Base-by-base conservation (phyloP, 2,888 invertebrate species). In the Pollenia amentaria region DNA sequence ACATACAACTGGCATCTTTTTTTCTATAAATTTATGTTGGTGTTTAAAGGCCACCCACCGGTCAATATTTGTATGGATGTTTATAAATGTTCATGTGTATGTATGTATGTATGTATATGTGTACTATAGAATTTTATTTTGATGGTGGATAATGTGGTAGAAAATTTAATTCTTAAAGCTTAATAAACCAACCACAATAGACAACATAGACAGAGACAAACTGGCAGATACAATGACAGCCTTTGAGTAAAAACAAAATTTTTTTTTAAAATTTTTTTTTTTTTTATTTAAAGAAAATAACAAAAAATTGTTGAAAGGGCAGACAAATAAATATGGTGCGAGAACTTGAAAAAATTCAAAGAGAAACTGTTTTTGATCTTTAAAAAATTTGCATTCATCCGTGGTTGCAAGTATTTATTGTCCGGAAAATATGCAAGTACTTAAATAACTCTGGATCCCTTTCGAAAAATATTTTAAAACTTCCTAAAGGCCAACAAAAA, bases 131-230 rank as follows among this genome's bases (percentile, higher is more conserved):
- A n/a, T 70, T 60, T 69, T 64, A 16, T 70, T 69, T 69, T 42
- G 40, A 18, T 53, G 55, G 21, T 55, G 78, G 53, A 82, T 87
- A 80, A 87, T 84, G 72, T 78, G 72, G 75, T 76, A 62, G 83
- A 84, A 84, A 87, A 87, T 87, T 87, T 38, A 87, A 87, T 87
- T 87, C 77, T 84, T 67, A 73, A 73, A 80, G 79, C 72, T 80
- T 80, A 70, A 87, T 77, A 84, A 80, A 76, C 46, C 70, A 67
- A 76, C 70, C 38, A 87, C 76, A 87, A 83, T 57, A 82, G 73
- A 70, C 38, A 64, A 4, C 11, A 2, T 51, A 73, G 64, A 70
- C 62, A 73, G 29, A 12, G 40, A 21, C 4, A 48, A 18, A 18
- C 62, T 51, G 48, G 21, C 8, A 38, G 48, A 10, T 21, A 7